A percentile compares a stretch with the other conserved stretches of the same genome.
phyloP scores from a whole-genome alignment of 2,113 vertebrate species.

The Pseudorectes ferrugineus region DNA sequence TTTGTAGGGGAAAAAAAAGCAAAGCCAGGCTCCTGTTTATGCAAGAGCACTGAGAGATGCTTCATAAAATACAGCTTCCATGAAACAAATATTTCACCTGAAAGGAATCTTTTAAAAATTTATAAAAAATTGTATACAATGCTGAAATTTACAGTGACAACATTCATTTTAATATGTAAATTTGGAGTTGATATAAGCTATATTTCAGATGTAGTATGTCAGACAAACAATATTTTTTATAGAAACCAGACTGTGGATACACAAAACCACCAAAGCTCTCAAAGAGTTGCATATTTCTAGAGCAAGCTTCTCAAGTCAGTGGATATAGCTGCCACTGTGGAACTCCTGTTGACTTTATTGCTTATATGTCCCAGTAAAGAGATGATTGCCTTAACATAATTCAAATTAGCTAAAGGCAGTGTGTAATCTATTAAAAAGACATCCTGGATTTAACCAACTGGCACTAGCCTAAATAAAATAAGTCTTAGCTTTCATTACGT shows the following conservation, averaged over 20 bases:
- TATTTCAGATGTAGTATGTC: not conserved
- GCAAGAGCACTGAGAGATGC: not conserved
- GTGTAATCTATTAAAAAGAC: not conserved
- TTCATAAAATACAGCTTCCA: not conserved
- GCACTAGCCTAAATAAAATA: not conserved
- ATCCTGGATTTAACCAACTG: not conserved
- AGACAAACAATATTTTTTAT: not conserved
- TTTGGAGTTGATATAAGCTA: not conserved
- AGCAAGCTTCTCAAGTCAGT: not conserved
- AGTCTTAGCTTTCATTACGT: not conserved
- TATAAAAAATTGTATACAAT: not conserved
- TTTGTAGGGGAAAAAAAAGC: not conserved
- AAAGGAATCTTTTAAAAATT: not conserved
- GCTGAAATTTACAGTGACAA: not conserved
- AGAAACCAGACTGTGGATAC: not conserved
- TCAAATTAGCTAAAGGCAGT: constrained; percentile 10
- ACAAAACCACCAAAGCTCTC: not conserved
- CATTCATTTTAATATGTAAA: not conserved
- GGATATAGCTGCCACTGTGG: not conserved
- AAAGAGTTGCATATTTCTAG: not conserved
- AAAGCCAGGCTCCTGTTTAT: not conserved
- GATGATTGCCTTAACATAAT: not conserved
- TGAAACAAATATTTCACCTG: not conserved
- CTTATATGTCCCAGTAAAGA: not conserved
- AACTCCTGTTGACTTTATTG: constrained; percentile 2